A percentile compares a stretch with the other conserved stretches of the same genome.
Conservation (phyloP, 2,797 vertebrate genomes). For the Parauchenoglanis punctatus region DNA sequence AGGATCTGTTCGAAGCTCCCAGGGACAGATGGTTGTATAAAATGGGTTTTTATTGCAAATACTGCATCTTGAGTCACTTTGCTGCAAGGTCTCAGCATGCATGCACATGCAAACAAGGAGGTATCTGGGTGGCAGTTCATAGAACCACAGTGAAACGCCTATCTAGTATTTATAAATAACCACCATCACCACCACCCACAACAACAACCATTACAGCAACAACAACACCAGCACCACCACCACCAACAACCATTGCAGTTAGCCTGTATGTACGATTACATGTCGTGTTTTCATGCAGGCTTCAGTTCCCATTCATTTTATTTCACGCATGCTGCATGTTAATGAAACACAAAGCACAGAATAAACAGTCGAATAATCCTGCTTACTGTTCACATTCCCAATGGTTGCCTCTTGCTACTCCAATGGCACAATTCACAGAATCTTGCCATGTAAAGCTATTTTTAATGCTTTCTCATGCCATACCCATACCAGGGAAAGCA, state of each 20-base stretch:
- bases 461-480: conserved; percentile 44
- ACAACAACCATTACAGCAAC: background rate
- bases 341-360: conserved; percentile 13
- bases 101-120: background rate
- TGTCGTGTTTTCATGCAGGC: background rate
- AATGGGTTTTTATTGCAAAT: background rate
- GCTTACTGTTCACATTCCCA: conserved; percentile 37
- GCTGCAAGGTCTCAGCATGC: background rate
- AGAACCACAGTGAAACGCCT: background rate
- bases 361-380: conserved; percentile 18
- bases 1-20: background rate
- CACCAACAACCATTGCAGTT: background rate
- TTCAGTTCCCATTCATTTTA: conserved; percentile 34
- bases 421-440: conserved; percentile 37
- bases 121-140: background rate
- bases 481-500: conserved; percentile 38
- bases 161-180: background rate
- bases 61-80: background rate
- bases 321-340: conserved; percentile 21
- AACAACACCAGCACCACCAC: background rate
- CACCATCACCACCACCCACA: background rate
- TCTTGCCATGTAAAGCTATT: conserved; percentile 51
- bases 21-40: background rate
- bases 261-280: background rate
- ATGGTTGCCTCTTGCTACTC: conserved; percentile 12